phyloP scores from a whole-genome alignment of 2,797 vertebrate species.

The Bovichtus diacanthus region DNA sequence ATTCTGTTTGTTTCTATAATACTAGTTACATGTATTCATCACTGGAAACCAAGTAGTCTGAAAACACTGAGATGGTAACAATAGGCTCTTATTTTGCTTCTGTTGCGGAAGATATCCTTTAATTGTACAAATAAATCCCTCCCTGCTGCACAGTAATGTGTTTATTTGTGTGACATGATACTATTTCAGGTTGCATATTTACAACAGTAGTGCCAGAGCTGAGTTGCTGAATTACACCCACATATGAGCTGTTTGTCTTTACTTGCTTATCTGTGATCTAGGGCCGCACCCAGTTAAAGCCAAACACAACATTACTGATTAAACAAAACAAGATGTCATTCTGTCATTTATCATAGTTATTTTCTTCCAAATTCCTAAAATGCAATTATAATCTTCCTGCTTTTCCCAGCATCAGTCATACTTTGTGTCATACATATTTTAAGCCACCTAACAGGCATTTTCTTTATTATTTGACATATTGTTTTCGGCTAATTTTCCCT shows the following conservation, averaged over 20 bases:
- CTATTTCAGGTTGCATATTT: not conserved
- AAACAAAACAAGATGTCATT: not conserved
- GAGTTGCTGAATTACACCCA: not conserved
- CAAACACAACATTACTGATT: constrained; percentile 17
- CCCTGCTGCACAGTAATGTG: not conserved
- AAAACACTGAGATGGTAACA: not conserved
- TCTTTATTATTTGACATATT: constrained; percentile 16
- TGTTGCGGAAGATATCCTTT: not conserved
- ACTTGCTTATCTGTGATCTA: constrained; percentile 43
- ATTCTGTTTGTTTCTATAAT: not conserved
- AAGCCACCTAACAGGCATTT: constrained; percentile 3
- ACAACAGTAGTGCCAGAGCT: not conserved
- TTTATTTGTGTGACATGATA: too few species aligned
- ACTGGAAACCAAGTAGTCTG: not conserved
- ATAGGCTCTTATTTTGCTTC: not conserved
- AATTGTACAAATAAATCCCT: not conserved
- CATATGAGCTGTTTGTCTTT: constrained; percentile 28
- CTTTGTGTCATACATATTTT: not conserved
- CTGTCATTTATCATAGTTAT: not conserved
- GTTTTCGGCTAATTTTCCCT: not conserved
- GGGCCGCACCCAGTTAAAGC: constrained; percentile 59
- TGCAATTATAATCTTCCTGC: not conserved
- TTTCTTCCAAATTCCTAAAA: not conserved
- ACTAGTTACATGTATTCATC: not conserved
- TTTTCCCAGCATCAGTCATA: not conserved